phyloP scores from a whole-genome alignment of 2,113 vertebrate genomes.

The Colossoma macropomum region DNA sequence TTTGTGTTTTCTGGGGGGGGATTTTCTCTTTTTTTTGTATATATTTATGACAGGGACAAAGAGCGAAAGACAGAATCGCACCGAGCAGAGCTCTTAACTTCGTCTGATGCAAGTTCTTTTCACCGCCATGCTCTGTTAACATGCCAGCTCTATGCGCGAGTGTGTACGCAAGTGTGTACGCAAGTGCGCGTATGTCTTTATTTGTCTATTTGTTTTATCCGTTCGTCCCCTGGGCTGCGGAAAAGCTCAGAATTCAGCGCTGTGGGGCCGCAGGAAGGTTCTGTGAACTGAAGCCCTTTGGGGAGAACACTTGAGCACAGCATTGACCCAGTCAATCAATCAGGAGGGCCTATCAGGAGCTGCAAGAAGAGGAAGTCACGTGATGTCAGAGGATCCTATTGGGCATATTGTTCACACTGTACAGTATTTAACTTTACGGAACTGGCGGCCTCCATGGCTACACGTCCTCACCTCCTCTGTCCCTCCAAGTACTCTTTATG shows the following conservation, averaged over 20 bases:
- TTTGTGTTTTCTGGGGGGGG: not conserved
- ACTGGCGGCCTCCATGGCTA: conserved; percentile 15
- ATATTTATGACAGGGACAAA: conserved; percentile 15
- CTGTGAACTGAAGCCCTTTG: conserved; percentile 52
- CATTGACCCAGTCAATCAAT: not conserved
- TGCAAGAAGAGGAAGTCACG: not conserved
- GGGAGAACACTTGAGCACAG: conserved; percentile 22
- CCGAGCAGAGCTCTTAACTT: conserved; percentile 22
- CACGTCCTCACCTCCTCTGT: conserved; percentile 25
- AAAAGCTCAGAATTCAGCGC: not conserved
- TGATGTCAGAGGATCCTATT: conserved; percentile 14
- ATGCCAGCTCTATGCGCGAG: conserved; percentile 25
- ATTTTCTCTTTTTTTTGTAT: not conserved
- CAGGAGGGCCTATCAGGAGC: conserved; percentile 21
- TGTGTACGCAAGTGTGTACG: conserved; percentile 17
- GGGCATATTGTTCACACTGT: conserved; percentile 31
- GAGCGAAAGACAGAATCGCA: conserved; percentile 9
- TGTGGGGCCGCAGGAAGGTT: conserved; percentile 53
- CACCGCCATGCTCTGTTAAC: conserved; percentile 39
- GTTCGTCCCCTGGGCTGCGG: conserved; percentile 22
- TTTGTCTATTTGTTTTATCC: conserved; percentile 1
- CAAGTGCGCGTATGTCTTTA: conserved; percentile 9
- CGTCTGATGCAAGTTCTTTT: conserved; percentile 32
- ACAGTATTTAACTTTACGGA: conserved; percentile 43
- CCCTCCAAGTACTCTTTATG: conserved; percentile 60